Evolutionary conservation across 2,888 invertebrate species (phyloP), one percentile per base, ranked within the genome.

Genomic region (Zaprionus bogoriensis): DNA sequence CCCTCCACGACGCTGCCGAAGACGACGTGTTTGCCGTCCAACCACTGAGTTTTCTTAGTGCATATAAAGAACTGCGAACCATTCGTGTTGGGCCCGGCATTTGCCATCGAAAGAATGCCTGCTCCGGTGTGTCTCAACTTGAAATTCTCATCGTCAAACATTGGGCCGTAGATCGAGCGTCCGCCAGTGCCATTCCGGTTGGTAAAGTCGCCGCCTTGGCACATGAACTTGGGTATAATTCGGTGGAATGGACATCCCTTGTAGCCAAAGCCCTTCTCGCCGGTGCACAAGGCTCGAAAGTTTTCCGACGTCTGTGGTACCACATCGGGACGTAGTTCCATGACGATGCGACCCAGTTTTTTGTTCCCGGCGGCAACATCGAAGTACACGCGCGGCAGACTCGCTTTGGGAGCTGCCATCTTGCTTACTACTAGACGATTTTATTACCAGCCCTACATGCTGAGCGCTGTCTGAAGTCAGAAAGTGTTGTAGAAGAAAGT

Each of bases 61-160:
- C 36, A 36, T 23, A 48, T 38, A 14, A 48, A 48, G 19, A 48
- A 48, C 36, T 48, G 48, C 3, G 48, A 48, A 3, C 36, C 48
- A n/a, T 48, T 48, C 1, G 48, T 38, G 23, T 48, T 23, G 2
- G 10, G 22, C 1, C 48, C 48, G 9, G 36, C 20, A 10, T 48
- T 48, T 1, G 48, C 48, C 48, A 48, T 48, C 1, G 36, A 36
- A 14, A 48, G 17, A 23, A 23, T 9, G 14, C 48, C 48, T 1
- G 36, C 5, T 4, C 48, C 48, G 14, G 36, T 36, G 4, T 48
- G 48, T 36, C 38, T 97, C 91, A 98, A 93, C 74, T 93, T 93
- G 92, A 99, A 99, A 94, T 99, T 99, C 92, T 99, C 99, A 90
- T 99, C 99, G 30, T 93, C 95, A 91, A 99, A 99, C 92, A 97